phyloP scores from a whole-genome alignment of 2,797 vertebrate genomes.

The Myotis myotis region DNA sequence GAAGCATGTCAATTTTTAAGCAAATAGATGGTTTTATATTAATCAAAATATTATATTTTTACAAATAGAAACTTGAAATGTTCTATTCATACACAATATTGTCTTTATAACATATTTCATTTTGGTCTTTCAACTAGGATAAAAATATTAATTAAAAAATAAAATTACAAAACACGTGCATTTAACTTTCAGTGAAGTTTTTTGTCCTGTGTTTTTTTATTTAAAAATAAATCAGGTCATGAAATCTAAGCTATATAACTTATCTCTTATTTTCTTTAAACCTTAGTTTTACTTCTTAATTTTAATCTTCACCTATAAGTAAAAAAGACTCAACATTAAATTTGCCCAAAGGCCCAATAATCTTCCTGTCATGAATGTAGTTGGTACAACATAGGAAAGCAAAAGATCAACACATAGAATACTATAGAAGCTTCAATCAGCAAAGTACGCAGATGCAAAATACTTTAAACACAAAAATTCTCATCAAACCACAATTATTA shows the following conservation, averaged over 20 bases:
- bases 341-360: not conserved
- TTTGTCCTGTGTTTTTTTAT: not conserved
- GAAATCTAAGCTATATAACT: not conserved
- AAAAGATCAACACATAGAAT: not conserved
- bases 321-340: not conserved
- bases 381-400: not conserved
- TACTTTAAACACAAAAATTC: not conserved
- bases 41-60: slow-evolving; percentile 51
- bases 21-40: slow-evolving; percentile 17
- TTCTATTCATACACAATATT: not conserved
- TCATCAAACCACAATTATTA: slow-evolving; percentile 14
- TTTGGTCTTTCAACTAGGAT: slow-evolving; percentile 30
- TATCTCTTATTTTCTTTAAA: not conserved
- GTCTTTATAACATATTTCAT: slow-evolving; percentile 5
- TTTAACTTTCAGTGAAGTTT: slow-evolving; percentile 15
- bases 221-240: not conserved
- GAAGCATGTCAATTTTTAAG: slow-evolving; percentile 24
- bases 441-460: not conserved
- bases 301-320: slow-evolving; percentile 2
- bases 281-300: slow-evolving; percentile 1
- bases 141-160: slow-evolving; percentile 37
- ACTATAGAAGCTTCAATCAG: not conserved
- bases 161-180: slow-evolving; percentile 1
- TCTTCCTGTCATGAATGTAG: slow-evolving; percentile 3
- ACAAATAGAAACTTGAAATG: slow-evolving; percentile 24